Conservation (phyloP, 1,140 invertebrate genomes). For the Cotesia chilonis region DNA sequence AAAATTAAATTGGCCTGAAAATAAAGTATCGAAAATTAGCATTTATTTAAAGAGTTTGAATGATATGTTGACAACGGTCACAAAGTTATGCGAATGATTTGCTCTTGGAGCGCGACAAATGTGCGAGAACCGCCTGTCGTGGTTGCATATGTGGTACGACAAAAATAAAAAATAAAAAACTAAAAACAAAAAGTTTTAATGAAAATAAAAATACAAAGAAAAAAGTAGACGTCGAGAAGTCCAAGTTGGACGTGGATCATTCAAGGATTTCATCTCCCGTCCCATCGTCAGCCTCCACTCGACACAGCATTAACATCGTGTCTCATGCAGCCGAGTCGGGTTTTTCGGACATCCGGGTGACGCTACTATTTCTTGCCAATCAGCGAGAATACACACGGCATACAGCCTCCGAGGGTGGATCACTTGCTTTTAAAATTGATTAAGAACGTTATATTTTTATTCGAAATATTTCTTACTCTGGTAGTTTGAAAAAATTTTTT, state of each 20-base stretch:
- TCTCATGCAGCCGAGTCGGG: constrained; percentile 44
- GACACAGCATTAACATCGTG: constrained; percentile 31
- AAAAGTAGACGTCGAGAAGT: constrained; percentile 1
- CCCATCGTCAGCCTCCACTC: constrained; percentile 3
- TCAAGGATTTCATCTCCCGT: constrained; percentile 47
- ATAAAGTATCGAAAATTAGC: constrained; percentile 5
- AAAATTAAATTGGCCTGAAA: neutral
- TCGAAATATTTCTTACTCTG: neutral
- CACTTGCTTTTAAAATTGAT: constrained; percentile 34
- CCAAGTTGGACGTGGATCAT: constrained; percentile 25
- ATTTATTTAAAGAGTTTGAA: constrained; percentile 23
- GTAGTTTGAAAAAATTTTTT: too few relatives aligned
- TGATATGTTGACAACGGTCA: constrained; percentile 25
- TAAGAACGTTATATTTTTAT: constrained; percentile 2
- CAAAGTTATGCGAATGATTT: constrained; percentile 21
- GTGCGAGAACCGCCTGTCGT: constrained; percentile 30
- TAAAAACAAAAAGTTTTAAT: constrained; percentile 1
- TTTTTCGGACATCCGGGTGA: constrained; percentile 46
- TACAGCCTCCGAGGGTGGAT: constrained; percentile 27
- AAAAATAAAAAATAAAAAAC: too few relatives aligned
- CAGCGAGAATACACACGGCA: constrained; percentile 32
- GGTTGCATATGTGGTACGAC: constrained; percentile 4
- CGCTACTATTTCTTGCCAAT: constrained; percentile 50
- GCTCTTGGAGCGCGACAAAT: constrained; percentile 17
- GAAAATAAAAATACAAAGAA: neutral